phyloP scores from a whole-genome alignment of 2,797 vertebrate species.

The Enteromius trimaculatus region DNA sequence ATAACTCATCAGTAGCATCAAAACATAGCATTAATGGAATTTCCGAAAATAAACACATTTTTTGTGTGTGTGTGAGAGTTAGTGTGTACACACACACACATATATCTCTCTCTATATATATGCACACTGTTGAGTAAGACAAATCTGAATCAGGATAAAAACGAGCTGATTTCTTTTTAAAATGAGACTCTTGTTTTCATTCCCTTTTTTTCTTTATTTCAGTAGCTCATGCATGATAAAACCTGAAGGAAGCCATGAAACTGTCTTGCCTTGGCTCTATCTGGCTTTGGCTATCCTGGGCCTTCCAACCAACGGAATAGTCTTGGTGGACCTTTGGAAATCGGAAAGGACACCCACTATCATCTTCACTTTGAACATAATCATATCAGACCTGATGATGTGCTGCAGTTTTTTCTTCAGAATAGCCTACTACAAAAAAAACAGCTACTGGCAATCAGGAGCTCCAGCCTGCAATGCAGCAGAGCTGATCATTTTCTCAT shows the following conservation, averaged over 20 bases:
- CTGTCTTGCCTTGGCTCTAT: conserved; percentile 54
- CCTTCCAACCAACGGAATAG: conserved; percentile 51
- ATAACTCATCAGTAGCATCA: no score
- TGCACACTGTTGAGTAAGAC: neutral
- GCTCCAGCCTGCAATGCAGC: conserved; percentile 1
- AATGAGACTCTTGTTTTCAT: neutral
- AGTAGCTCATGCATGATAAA: conserved; percentile 10
- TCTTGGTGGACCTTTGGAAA: conserved; percentile 47
- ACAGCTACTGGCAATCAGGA: conserved; percentile 12
- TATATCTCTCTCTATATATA: conserved; percentile 4
- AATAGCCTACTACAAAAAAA: conserved; percentile 30
- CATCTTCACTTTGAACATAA: conserved; percentile 60
- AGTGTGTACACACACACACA: neutral
- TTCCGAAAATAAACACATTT: neutral
- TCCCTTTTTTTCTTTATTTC: conserved; percentile 17
- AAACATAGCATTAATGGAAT: neutral
- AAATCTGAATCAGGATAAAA: neutral
- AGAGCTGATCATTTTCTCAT: conserved; percentile 22
- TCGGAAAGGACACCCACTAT: conserved; percentile 50
- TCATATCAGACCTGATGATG: conserved; percentile 55
- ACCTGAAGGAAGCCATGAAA: conserved; percentile 1
- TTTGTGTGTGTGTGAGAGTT: neutral
- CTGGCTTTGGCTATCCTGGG: conserved; percentile 52
- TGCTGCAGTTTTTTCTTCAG: conserved; percentile 59
- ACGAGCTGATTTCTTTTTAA: neutral